Conservation (phyloP, 2,888 invertebrate genomes). For the Camponotus fellah region DNA sequence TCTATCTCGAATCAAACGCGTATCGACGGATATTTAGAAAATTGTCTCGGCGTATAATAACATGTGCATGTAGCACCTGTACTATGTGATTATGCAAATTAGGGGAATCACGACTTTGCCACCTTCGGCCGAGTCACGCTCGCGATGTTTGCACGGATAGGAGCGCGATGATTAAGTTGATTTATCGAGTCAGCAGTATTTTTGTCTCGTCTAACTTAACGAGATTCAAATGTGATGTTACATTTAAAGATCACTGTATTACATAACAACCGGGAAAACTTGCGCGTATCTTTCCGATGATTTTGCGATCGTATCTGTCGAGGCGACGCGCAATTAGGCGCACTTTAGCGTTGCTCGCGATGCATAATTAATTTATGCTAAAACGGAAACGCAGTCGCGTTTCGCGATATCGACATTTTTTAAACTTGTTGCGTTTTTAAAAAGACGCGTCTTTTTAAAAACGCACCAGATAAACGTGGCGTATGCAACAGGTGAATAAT, state of each 20-base stretch:
- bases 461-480: conserved; percentile 39
- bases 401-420: conserved; percentile 70
- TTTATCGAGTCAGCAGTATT: conserved; percentile 26
- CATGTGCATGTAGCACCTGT: conserved; percentile 31
- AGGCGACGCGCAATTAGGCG: conserved; percentile 72
- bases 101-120: conserved; percentile 47
- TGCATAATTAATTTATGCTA: conserved; percentile 83
- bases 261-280: not conserved
- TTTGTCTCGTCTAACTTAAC: conserved; percentile 32
- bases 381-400: conserved; percentile 63
- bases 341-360: conserved; percentile 69
- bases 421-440: not conserved
- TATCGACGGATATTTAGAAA: conserved; percentile 19
- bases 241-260: conserved; percentile 8
- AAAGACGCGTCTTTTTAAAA: not conserved
- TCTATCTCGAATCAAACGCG: not conserved
- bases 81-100: conserved; percentile 51
- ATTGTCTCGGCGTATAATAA: conserved; percentile 38
- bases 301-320: conserved; percentile 64
- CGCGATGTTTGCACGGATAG: conserved; percentile 51
- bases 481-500: conserved; percentile 73
- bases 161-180: conserved; percentile 49
- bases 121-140: conserved; percentile 58
- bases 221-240: conserved; percentile 31
- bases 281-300: not conserved